Evolutionary conservation across 2,888 invertebrate genomes (phyloP).

Genomic region (Heterodera filipjevi): DNA sequence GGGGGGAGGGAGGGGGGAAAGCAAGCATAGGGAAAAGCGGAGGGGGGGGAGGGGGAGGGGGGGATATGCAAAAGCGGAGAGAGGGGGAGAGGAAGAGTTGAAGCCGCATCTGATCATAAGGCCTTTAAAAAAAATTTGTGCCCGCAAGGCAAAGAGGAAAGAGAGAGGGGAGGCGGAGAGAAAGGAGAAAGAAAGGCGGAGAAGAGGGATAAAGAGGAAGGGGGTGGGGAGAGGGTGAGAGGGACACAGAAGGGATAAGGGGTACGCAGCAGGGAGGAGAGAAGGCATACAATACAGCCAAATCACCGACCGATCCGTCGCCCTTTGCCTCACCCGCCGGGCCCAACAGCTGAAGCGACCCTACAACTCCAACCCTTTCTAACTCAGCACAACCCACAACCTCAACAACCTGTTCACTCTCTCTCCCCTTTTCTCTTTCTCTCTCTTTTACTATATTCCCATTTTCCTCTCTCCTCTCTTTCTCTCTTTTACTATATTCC

Average conservation of each 20-base stretch:
- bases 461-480: background rate
- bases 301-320: background rate
- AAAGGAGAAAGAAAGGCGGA: background rate
- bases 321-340: background rate
- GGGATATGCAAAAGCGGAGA: background rate
- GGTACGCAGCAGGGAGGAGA: background rate
- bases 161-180: background rate
- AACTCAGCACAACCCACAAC: constrained; percentile 6
- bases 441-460: no score
- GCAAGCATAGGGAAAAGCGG: background rate
- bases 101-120: background rate
- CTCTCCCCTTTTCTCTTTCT: background rate
- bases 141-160: background rate
- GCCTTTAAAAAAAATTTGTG: background rate
- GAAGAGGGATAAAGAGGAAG: background rate
- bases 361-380: background rate
- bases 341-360: background rate
- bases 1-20: background rate
- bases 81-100: background rate
- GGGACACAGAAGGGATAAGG: background rate
- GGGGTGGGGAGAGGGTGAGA: background rate
- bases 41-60: background rate
- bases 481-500: background rate
- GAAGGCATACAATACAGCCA: background rate
- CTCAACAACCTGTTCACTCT: constrained; percentile 6